Evolutionary conservation across 2,113 vertebrate species (phyloP), one percentile per base, ranked within the genome.

Genomic region (Harpagus bidentatus): DNA sequence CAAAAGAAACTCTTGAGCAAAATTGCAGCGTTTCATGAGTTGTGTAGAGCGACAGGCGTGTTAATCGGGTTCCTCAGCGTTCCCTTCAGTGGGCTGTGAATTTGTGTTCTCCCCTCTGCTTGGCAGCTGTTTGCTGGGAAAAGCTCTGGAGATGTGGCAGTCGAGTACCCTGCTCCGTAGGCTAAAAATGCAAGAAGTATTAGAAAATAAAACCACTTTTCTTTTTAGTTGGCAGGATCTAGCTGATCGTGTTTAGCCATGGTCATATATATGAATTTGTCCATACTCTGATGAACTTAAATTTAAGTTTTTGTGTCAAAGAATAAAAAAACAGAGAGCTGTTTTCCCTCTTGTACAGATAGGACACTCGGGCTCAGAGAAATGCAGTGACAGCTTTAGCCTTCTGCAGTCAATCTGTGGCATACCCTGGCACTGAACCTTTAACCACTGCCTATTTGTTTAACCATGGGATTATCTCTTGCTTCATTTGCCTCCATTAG

Each of bases 71-170:
- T 53, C 28, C 28, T 53, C 52, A 17, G 28, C 5, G 10, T 31
- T 53, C 28, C 10, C 28, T 53, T 13, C 42, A 7, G 32, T 0
- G 0, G 15, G 15, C 1, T 29, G 22, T 16, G 26, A 3, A 1
- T 55, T 38, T n/a, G 31, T 18, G 28, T 61, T 55, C 47, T 58
- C 16, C 52, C 23, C 15, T 74, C 32, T 63, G 56, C 59, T 20
- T 26, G 74, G 61, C 45, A 48, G 21, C 28, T 10, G 32, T 28
- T 9, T 36, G 65, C 59, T 55, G 32, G 25, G 32, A 26, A 38
- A 16, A 59, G 31, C 82, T 63, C 48, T 43, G 32, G 50, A 43
- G 47, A 52, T 65, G 26, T 26, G 59, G 15, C 72, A 48, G 32
- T 42, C 3, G 1, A 8, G 13, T 32, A 10, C 22, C 31, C 43